Evolutionary conservation across 2,888 invertebrate genomes (phyloP), one percentile per base, ranked within the genome.

Genomic region (Ptycholaimellus sp.): DNA sequence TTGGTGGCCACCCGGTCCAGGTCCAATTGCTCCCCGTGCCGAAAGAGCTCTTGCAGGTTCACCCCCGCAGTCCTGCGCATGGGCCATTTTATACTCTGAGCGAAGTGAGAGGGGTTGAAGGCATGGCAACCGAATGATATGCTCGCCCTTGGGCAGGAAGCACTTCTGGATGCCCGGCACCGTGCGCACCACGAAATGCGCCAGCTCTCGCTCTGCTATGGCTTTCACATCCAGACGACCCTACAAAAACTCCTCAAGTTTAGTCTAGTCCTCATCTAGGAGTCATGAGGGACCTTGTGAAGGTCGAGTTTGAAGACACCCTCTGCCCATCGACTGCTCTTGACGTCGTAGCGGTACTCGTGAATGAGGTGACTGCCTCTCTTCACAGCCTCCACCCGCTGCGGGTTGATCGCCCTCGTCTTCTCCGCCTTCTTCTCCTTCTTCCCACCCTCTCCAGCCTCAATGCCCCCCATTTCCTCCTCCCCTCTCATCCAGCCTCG

Each of bases 311-410:
- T 67, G 31, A 85, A 71, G 0, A 72, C 74, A 3, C 87, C 58
- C 57, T 76, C 71, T 56, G 82, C 85, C 85, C 85, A 90, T 36
- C 69, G 62, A 48, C 74, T 65, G n/a, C 71, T 63, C 37, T 72
- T 68, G 2, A 66, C 68, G 54, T 93, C 87, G 53, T 72, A 82
- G 1, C 63, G 65, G 54, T 82, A 87, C 40, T 70, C 67, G 0
- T 66, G 60, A 0, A 70, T 68, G 34, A 65, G 58, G 2, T 48
- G 47, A 38, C 68, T 56, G 31, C 54, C 59, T 4, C 57, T 58
- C 0, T 66, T 35, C 2, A 60, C 59, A 33, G 30, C 17, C 58
- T 60, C 41, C 14, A 49, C 41, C 17, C 31, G 18, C 9, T 33
- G 20, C 27, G 32, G 27, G 27, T 34, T 33, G 27, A 25, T 7